Conservation (phyloP, 2,797 vertebrate genomes). For the Synanceia verrucosa region DNA sequence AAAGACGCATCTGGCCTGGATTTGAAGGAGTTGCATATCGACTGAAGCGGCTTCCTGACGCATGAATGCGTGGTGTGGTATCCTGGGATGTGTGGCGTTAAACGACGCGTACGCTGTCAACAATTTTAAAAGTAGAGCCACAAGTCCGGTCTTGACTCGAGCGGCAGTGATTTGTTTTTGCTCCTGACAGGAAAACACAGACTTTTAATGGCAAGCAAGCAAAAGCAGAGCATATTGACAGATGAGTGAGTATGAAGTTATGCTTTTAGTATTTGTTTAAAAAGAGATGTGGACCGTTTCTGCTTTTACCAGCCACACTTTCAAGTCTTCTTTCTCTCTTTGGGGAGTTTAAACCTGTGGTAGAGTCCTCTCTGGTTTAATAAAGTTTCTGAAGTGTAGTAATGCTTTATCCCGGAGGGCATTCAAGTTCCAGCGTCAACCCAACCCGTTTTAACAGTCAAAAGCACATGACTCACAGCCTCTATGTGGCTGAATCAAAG, state of each 20-base stretch:
- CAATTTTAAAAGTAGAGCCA: constrained; percentile 38
- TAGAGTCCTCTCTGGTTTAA: constrained; percentile 55
- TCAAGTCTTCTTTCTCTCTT: constrained; percentile 7
- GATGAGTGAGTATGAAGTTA: neutral
- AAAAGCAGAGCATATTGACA: neutral
- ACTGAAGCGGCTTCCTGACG: constrained; percentile 59
- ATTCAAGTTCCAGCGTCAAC: constrained; percentile 84
- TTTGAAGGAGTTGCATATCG: constrained; percentile 69
- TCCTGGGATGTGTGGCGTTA: constrained; percentile 50
- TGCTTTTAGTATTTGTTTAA: neutral
- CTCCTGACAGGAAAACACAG: constrained; percentile 34
- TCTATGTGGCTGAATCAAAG: constrained; percentile 83
- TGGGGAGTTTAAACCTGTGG: constrained; percentile 26
- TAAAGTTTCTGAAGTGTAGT: constrained; percentile 72
- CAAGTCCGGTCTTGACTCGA: constrained; percentile 68
- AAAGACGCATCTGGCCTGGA: constrained; percentile 77
- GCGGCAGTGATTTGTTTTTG: constrained; percentile 32
- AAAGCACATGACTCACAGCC: constrained; percentile 80
- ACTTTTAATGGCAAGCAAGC: neutral
- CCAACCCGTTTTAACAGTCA: constrained; percentile 80
- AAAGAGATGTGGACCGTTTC: constrained; percentile 1
- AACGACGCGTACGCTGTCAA: constrained; percentile 59
- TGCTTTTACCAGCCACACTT: constrained; percentile 26
- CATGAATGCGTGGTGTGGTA: constrained; percentile 31
- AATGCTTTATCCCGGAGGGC: constrained; percentile 77